Evolutionary conservation across 2,888 invertebrate species (phyloP), one percentile per base, ranked within the genome.

Genomic region (Tridacna gigas): DNA sequence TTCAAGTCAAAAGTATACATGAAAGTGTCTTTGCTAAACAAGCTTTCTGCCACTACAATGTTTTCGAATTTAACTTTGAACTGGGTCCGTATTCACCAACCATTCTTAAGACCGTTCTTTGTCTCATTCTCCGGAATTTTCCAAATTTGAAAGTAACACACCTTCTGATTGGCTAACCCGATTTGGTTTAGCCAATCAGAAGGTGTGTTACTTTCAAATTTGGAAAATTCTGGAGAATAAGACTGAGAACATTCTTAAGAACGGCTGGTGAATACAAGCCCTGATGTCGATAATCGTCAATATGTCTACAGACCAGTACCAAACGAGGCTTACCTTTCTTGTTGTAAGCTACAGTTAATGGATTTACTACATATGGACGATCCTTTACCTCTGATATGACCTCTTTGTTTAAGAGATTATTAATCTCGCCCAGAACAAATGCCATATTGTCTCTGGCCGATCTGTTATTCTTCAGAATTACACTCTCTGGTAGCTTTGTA

Each of bases 41-140:
- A 61, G n/a, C 13, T 15, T n/a, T 61, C 61, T n/a, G 61, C 61
- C 12, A 61, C n/a, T n/a, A 15, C 11, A 61, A 61, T 61, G n/a
- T 61, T n/a, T n/a, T 61, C 61, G 22, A 61, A 61, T 61, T 61
- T 61, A 11, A 61, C 61, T n/a, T 61, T 51, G n/a, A n/a, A n/a
- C n/a, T n/a, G n/a, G n/a, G n/a, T n/a, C n/a, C n/a, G n/a, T n/a
- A n/a, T n/a, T n/a, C n/a, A n/a, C n/a, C n/a, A n/a, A n/a, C n/a
- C n/a, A n/a, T n/a, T n/a, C n/a, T n/a, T n/a, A n/a, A n/a, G n/a
- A n/a, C n/a, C n/a, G n/a, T n/a, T n/a, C n/a, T n/a, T n/a, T n/a
- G n/a, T n/a, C n/a, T n/a, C n/a, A n/a, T n/a, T n/a, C n/a, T n/a
- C n/a, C n/a, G n/a, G n/a, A n/a, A n/a, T n/a, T n/a, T n/a, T n/a